Percentiles rank a stretch among this genome's conserved stretches.
phyloP scores from a whole-genome alignment of 1,140 invertebrate genomes.

The Drosophila ogumai region DNA sequence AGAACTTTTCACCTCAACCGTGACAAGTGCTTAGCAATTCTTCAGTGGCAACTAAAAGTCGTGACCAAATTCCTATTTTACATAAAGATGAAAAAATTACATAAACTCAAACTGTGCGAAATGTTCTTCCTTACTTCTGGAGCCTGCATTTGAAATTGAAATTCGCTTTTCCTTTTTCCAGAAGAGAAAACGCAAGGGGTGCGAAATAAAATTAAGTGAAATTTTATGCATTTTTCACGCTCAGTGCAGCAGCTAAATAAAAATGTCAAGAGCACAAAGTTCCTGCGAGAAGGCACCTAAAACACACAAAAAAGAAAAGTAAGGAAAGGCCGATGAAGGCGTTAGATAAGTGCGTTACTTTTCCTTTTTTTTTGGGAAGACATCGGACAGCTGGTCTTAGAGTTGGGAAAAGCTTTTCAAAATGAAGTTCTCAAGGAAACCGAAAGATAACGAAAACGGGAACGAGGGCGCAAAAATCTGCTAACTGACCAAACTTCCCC shows the following conservation, averaged over 20 bases:
- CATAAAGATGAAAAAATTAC: slow-evolving; percentile 11
- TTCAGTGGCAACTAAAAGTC: slow-evolving; percentile 69
- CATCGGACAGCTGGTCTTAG: slow-evolving; percentile 69
- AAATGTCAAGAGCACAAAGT: slow-evolving; percentile 80
- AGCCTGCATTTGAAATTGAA: slow-evolving; percentile 52
- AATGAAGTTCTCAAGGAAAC: slow-evolving; percentile 51
- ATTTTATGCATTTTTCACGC: slow-evolving; percentile 84
- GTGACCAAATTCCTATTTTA: slow-evolving; percentile 33
- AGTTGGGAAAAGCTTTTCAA: slow-evolving; percentile 53
- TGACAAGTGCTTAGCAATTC: slow-evolving; percentile 71
- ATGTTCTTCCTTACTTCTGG: slow-evolving; percentile 5
- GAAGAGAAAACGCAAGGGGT: slow-evolving; percentile 7
- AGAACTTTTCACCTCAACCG: slow-evolving; percentile 7
- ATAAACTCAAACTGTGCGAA: slow-evolving; percentile 30
- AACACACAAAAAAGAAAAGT: background rate
- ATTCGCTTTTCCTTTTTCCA: slow-evolving; percentile 44
- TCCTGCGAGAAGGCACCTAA: slow-evolving; percentile 2
- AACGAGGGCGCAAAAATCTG: slow-evolving; percentile 27
- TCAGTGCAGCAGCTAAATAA: slow-evolving; percentile 80
- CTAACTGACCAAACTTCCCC: slow-evolving; percentile 40
- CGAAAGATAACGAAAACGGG: slow-evolving; percentile 23
- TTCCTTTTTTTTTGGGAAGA: slow-evolving; percentile 49
- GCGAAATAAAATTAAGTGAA: slow-evolving; percentile 77
- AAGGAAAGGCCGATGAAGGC: slow-evolving; percentile 51
- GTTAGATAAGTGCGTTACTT: slow-evolving; percentile 73